Base-by-base conservation (phyloP, 2,888 invertebrate species). In the Eupeodes luniger region DNA sequence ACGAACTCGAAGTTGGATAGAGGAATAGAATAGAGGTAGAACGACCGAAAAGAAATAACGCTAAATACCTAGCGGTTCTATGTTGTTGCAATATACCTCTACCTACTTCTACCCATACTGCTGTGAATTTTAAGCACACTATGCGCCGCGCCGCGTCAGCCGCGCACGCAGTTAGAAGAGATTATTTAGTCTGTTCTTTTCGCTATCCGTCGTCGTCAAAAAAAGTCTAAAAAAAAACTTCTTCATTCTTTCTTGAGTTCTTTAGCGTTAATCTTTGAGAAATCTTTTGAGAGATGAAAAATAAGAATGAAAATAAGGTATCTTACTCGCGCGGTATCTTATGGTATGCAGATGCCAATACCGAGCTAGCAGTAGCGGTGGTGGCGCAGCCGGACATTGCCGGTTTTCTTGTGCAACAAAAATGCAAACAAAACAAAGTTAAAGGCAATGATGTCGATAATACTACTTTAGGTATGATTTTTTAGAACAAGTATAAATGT, bases 21-120 rank as follows among this genome's bases (percentile, higher is more conserved):
- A 19, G 34, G 62, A 76, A 76, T 80, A 85, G 80, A 76, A 55
- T 70, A 75, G 79, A 64, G 12, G 66, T 49, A 69, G 55, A 75
- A 57, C n/a, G 61, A 47, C 57, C 16, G 14, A 69, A 14, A 69
- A 59, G 83, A 83, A 40, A 82, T 80, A 87, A 76, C 83, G 76
- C 81, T 88, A 88, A 88, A 84, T 88, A 88, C 81, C 81, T 88
- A 84, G 84, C 87, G 84, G 87, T 88, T 88, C 80, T 84, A 88
- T 78, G 62, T 36, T 36, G 55, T 40, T 62, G 27, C 72, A 67
- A 64, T 47, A 44, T n/a, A 27, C 14, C 12, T 55, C 16, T 69
- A 70, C 44, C 14, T 69, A 34, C 34, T 59, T 12, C 27, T 5
- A 82, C 78, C 36, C 69, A 75, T 69, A 75, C 78, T 10, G 66